phyloP scores from a whole-genome alignment of 2,888 invertebrate genomes.

The Formica aserva region DNA sequence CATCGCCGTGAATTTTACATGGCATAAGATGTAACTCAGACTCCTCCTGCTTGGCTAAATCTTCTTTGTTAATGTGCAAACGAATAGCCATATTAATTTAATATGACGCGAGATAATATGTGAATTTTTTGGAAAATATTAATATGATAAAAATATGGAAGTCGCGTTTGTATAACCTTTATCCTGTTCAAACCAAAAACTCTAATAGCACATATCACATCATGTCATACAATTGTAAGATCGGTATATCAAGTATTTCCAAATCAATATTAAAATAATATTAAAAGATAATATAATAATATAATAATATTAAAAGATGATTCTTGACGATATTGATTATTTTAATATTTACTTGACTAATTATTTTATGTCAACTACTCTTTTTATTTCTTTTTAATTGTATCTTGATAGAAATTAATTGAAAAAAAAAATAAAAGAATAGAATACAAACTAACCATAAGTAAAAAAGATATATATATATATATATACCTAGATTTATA shows the following conservation, averaged over 20 bases:
- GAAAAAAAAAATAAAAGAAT: neutral
- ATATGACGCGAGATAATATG: neutral
- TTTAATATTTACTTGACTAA: too few relatives aligned
- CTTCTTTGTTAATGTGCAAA: conserved; percentile 87
- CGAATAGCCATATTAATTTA: conserved; percentile 86
- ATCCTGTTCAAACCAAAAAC: conserved; percentile 75
- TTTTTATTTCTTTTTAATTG: too few relatives aligned
- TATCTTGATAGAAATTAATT: too few relatives aligned
- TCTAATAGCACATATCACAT: neutral
- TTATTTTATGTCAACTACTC: too few relatives aligned
- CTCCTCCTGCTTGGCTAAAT: conserved; percentile 81
- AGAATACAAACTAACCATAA: neutral
- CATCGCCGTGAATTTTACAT: conserved; percentile 90
- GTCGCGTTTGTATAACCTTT: neutral
- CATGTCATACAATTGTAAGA: neutral
- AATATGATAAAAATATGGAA: neutral
- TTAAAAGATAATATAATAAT: too few relatives aligned
- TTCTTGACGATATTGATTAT: too few relatives aligned
- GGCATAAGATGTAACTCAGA: conserved; percentile 90
- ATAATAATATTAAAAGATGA: too few relatives aligned
- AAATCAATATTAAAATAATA: too few relatives aligned
- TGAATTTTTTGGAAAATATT: neutral
- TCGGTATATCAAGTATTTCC: neutral
- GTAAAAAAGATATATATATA: too few relatives aligned
- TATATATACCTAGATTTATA: too few relatives aligned